Percentiles rank a stretch among this genome's conserved stretches.
Conservation (phyloP, 2,113 vertebrate genomes). For the Chaetodon auriga region DNA sequence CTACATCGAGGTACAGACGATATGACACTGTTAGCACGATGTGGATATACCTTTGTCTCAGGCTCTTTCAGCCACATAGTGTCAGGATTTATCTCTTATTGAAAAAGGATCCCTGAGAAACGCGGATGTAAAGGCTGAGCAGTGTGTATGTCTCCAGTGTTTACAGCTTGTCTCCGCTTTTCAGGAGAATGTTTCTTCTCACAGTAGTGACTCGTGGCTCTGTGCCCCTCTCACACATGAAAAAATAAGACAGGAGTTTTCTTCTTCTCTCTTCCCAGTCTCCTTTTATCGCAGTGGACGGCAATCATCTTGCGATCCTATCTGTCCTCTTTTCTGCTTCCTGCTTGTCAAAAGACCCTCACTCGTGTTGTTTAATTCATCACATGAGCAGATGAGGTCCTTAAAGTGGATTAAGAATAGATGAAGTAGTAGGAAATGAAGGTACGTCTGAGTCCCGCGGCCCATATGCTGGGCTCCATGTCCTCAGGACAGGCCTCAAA, state of each 20-base stretch:
- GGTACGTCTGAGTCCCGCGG: slow-evolving; percentile 34
- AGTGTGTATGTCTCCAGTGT: neutral
- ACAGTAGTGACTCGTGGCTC: neutral
- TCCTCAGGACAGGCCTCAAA: slow-evolving; percentile 68
- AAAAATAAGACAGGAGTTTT: slow-evolving; percentile 3
- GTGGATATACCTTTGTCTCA: neutral
- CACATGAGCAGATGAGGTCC: slow-evolving; percentile 61
- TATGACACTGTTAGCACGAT: neutral
- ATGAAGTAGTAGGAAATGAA: slow-evolving; percentile 66
- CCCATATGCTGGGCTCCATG: slow-evolving; percentile 54
- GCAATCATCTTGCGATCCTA: slow-evolving; percentile 27
- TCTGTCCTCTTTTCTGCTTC: slow-evolving; percentile 37
- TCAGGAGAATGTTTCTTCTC: neutral
- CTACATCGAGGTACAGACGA: slow-evolving; percentile 92
- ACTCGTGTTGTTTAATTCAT: slow-evolving; percentile 74
- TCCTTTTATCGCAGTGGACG: neutral
- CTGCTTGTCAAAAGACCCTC: slow-evolving; percentile 36
- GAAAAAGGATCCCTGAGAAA: neutral
- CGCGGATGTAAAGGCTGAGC: neutral
- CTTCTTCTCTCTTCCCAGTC: neutral
- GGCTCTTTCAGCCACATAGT: neutral
- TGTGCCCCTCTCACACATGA: neutral
- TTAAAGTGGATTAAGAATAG: slow-evolving; percentile 73
- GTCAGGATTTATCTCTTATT: neutral
- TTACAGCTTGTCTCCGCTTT: neutral